phyloP scores from a whole-genome alignment of 2,113 vertebrate genomes.

The Sialia sialis region DNA sequence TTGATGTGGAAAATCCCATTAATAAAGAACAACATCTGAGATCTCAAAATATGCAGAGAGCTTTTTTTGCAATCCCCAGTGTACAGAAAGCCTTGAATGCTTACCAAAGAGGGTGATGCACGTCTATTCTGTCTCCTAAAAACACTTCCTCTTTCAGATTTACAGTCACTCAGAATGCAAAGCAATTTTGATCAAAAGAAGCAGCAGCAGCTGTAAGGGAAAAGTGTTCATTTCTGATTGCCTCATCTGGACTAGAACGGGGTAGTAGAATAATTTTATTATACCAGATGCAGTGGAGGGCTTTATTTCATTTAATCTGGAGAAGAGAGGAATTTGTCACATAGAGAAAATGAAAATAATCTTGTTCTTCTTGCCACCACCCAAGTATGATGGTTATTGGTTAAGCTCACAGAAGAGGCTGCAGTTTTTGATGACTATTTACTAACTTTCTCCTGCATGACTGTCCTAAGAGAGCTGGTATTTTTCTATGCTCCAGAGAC shows the following conservation, averaged over 20 bases:
- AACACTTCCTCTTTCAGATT: conserved; percentile 53
- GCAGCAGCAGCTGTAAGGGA: conserved; percentile 38
- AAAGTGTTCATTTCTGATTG: conserved; percentile 40
- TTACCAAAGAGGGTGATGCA: conserved; percentile 26
- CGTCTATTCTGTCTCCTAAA: conserved; percentile 32
- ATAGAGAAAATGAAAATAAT: conserved; percentile 60
- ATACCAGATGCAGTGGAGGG: conserved; percentile 22
- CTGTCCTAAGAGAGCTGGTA: not conserved
- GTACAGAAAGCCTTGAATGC: not conserved
- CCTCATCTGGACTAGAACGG: conserved; percentile 49
- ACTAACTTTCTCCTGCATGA: conserved; percentile 49
- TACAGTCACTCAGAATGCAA: conserved; percentile 34
- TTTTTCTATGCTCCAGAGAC: conserved; percentile 43
- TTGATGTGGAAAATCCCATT: conserved; percentile 34
- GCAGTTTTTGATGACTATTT: conserved; percentile 26
- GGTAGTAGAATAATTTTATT: conserved; percentile 30
- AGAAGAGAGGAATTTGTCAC: conserved; percentile 55
- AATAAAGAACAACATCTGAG: conserved; percentile 13
- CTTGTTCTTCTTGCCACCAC: not conserved
- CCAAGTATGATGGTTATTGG: conserved; percentile 3
- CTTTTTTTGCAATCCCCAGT: not conserved
- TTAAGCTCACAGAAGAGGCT: conserved; percentile 19
- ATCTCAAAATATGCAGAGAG: not conserved
- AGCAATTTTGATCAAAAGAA: conserved; percentile 64
- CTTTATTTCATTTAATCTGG: conserved; percentile 58